Evolutionary conservation across 2,797 vertebrate species (phyloP).

Genomic region (Sebastes melanostomus): DNA sequence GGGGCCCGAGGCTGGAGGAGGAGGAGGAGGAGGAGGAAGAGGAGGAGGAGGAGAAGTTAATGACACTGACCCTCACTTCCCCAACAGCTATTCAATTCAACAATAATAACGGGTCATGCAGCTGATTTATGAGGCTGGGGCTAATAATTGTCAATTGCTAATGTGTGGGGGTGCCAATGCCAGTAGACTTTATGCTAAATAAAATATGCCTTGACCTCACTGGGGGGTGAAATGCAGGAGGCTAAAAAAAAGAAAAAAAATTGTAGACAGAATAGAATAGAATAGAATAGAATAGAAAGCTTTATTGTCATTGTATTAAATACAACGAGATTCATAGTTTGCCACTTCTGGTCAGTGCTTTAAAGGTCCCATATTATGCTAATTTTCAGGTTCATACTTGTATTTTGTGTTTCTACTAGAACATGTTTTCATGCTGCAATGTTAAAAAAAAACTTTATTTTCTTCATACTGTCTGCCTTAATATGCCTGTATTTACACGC

Average conservation of each 20-base stretch:
- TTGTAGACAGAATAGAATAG: too few relatives aligned
- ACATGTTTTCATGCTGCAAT: too few relatives aligned
- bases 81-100: slow-evolving; percentile 96
- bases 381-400: too few relatives aligned
- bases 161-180: slow-evolving; percentile 70
- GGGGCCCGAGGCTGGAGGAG: slow-evolving; percentile 85
- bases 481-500: too few relatives aligned
- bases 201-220: slow-evolving; percentile 81
- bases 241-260: slow-evolving; percentile 4
- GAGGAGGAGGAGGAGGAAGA: neutral
- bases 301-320: too few relatives aligned
- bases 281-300: too few relatives aligned
- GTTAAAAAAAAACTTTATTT: too few relatives aligned
- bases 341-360: too few relatives aligned
- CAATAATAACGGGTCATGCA: slow-evolving; percentile 94
- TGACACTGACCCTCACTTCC: slow-evolving; percentile 98
- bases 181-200: slow-evolving; percentile 72
- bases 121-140: slow-evolving; percentile 95
- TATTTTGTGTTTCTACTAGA: too few relatives aligned
- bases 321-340: too few relatives aligned
- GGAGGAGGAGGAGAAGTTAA: slow-evolving; percentile 87
- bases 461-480: too few relatives aligned
- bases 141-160: slow-evolving; percentile 98
- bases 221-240: slow-evolving; percentile 61
- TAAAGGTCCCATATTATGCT: too few relatives aligned